These are phyloP conservation scores for Siderastrea siderea DNA, from an alignment of 92 coral and sea anemone genomes.

Conservation along the genomic window DNA sequence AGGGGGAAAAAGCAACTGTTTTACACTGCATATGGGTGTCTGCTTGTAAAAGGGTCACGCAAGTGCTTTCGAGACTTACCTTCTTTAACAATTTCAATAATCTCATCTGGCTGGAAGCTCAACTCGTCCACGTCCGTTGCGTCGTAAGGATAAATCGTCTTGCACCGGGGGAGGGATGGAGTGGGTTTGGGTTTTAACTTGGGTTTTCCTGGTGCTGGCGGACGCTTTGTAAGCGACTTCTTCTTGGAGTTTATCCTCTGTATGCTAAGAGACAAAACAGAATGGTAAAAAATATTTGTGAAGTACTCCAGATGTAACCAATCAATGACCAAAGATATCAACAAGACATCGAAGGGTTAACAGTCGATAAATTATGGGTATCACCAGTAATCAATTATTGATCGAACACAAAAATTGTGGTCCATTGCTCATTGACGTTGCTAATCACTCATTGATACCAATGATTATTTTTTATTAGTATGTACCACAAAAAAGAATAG, in stretches of 20 bases:
- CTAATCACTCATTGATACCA: too few relatives aligned
- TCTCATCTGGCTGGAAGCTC: conserved; percentile 92
- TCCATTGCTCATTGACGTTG: too few relatives aligned
- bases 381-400: too few relatives aligned
- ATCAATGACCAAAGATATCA: background rate
- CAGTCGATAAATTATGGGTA: too few relatives aligned
- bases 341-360: too few relatives aligned
- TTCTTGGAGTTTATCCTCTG: conserved; percentile 86
- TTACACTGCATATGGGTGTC: too few relatives aligned
- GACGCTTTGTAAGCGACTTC: conserved; percentile 59
- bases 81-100: conserved; percentile 92
- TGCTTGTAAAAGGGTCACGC: too few relatives aligned
- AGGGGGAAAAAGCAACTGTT: too few relatives aligned
- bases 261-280: conserved; percentile 52
- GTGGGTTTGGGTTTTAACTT: conserved; percentile 84
- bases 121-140: conserved; percentile 97
- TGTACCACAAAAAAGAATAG: too few relatives aligned
- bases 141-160: conserved; percentile 93
- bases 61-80: conserved; percentile 55
- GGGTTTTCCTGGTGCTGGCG: conserved; percentile 95
- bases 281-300: background rate
- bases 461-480: too few relatives aligned
- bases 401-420: too few relatives aligned
- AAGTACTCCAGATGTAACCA: background rate
- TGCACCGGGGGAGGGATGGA: conserved; percentile 92